Conservation (phyloP, 2,113 vertebrate species). For the Calyptommatus sinebrachiatus region DNA sequence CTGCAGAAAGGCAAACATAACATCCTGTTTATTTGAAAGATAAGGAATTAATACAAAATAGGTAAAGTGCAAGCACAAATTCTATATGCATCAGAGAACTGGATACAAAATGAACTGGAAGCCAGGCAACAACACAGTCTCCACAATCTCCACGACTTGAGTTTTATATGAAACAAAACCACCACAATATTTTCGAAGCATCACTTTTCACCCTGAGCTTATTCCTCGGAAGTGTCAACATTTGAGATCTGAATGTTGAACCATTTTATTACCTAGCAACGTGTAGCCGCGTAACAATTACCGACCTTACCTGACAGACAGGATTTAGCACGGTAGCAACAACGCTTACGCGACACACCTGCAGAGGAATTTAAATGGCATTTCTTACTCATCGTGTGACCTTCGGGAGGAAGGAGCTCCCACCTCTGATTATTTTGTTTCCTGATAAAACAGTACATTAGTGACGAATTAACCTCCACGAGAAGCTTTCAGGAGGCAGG, state of each 20-base stretch:
- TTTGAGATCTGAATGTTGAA: background rate
- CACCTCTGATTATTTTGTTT: background rate
- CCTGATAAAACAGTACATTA: background rate
- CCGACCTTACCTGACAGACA: background rate
- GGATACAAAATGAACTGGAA: background rate
- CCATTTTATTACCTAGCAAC: background rate
- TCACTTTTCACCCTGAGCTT: background rate
- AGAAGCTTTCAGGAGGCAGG: too few relatives aligned
- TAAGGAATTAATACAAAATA: background rate
- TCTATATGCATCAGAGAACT: background rate
- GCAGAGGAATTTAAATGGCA: background rate
- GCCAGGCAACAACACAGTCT: background rate
- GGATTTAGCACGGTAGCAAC: background rate
- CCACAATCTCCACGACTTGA: background rate
- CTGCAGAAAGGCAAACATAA: background rate
- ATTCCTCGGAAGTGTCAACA: too few relatives aligned
- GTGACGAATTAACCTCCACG: background rate
- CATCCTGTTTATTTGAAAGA: slow-evolving; percentile 10
- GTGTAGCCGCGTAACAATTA: background rate
- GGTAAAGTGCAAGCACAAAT: background rate
- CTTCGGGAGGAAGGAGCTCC: background rate
- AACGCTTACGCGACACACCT: background rate
- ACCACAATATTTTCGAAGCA: background rate
- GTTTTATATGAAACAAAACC: background rate
- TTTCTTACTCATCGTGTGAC: background rate